phyloP scores from a whole-genome alignment of 2,888 invertebrate species.

The Pseudeuparius sepicola region DNA sequence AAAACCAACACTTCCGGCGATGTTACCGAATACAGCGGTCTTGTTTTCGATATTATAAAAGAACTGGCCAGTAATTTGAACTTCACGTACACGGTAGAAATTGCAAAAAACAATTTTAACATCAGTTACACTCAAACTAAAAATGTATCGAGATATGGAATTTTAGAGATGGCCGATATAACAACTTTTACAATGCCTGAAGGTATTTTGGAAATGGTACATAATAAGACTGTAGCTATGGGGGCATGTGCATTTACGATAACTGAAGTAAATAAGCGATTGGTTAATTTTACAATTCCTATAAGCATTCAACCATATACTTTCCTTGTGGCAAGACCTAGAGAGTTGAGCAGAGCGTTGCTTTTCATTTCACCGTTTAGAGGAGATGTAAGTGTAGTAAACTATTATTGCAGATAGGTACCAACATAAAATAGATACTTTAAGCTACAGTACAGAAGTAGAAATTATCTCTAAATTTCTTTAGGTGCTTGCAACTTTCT shows the following conservation, averaged over 20 bases:
- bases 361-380: conserved; percentile 78
- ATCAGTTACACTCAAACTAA: conserved; percentile 15
- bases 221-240: conserved; percentile 43
- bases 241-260: conserved; percentile 52
- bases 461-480: too few relatives aligned
- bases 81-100: conserved; percentile 55
- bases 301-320: conserved; percentile 71
- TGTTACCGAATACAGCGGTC: conserved; percentile 52
- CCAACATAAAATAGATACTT: too few relatives aligned
- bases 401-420: conserved; percentile 2
- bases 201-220: conserved; percentile 42
- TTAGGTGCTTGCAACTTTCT: too few relatives aligned
- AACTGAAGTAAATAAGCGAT: conserved; percentile 40
- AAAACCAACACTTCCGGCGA: conserved; percentile 49
- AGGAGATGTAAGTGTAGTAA: conserved; percentile 44
- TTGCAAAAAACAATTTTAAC: conserved; percentile 21
- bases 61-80: conserved; percentile 68
- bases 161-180: conserved; percentile 26
- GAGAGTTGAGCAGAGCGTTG: conserved; percentile 70
- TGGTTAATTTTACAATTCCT: conserved; percentile 68
- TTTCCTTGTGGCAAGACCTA: conserved; percentile 68
- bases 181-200: conserved; percentile 33
- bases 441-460: too few relatives aligned
- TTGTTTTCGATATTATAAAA: conserved; percentile 70
- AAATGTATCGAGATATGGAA: conserved; percentile 22